Evolutionary conservation across 53 echinoderm and acorn worm genomes (phyloP), one percentile per base, ranked within the genome.

Genomic region (Mesocentrotus franciscanus): DNA sequence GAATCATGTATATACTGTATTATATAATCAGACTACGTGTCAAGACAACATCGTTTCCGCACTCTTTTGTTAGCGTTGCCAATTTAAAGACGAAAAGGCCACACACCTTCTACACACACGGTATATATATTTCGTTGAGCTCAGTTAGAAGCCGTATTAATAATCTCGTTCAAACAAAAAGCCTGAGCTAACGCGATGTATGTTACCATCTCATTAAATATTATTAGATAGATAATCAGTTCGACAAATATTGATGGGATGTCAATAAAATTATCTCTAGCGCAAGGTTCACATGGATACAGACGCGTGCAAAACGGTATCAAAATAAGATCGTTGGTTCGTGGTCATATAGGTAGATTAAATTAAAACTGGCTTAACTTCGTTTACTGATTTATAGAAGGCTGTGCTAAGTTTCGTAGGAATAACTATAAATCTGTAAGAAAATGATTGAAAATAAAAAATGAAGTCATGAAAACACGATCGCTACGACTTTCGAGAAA

Each of bases 151-250:
- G 87, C n/a, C n/a, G 87, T 49, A 49, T 87, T 87, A 87, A 27
- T 87, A 87, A 57, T 27, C 87, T 29, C 58, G 8, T n/a, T 58
- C 87, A 87, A 87, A 87, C 87, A 87, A 87, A 66, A 58, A 58
- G 87, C 27, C 87, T n/a, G 56, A 58, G 87, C 87, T 58, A 57
- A 58, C n/a, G n/a, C 57, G 29, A 10, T 87, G 58, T 27, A 2
- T 57, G 87, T 87, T 10, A 87, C 87, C 56, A 87, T 87, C 87
- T 87, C 58, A 58, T 13, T 59, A 26, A 87, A 87, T 87, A 57
- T 87, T 58, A 87, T 87, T 10, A 56, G 87, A 87, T 10, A 29
- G 58, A 87, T 87, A 87, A 87, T 87, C 59, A 87, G 57, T 57
- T 87, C 5, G 11, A 20, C 29, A 87, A 87, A 87, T 87, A 87